A percentile compares a stretch with the other conserved stretches of the same genome.
phyloP scores from a whole-genome alignment of 2,113 vertebrate species.

The Falco punctatus region DNA sequence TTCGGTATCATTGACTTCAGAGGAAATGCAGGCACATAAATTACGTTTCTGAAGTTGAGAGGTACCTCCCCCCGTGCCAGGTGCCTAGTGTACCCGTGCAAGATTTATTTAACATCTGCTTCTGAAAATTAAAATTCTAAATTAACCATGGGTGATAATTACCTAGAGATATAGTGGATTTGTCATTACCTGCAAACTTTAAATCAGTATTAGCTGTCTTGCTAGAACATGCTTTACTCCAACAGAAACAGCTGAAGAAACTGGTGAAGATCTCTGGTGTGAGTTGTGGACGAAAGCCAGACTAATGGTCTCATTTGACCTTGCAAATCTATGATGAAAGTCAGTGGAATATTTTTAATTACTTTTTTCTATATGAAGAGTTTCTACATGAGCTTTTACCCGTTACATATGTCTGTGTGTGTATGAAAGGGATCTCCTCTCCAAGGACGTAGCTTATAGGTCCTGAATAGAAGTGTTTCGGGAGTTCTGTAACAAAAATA shows the following conservation, averaged over 20 bases:
- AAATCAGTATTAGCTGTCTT: background rate
- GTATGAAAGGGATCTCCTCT: background rate
- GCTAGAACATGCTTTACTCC: background rate
- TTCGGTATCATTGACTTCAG: background rate
- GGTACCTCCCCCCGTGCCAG: background rate
- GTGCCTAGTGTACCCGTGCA: accelerated
- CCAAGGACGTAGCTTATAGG: accelerated
- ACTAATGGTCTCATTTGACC: background rate
- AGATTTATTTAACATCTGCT: constrained; percentile 21
- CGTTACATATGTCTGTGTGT: accelerated
- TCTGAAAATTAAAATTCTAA: constrained; percentile 28
- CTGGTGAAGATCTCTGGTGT: background rate
- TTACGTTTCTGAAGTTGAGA: background rate
- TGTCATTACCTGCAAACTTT: background rate
- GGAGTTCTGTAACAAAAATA: background rate
- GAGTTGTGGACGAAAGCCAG: background rate
- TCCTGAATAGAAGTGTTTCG: background rate
- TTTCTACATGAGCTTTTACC: background rate
- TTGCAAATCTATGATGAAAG: background rate
- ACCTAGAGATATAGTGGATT: background rate
- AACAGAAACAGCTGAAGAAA: background rate
- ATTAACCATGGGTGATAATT: constrained; percentile 28
- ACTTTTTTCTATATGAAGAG: background rate
- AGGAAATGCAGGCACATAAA: background rate
- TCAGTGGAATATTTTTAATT: background rate